A percentile compares a stretch with the other conserved stretches of the same genome.
These are phyloP conservation scores for Pygoscelis adeliae DNA, from an alignment of 2,113 vertebrate species.

Conservation along the genomic window DNA sequence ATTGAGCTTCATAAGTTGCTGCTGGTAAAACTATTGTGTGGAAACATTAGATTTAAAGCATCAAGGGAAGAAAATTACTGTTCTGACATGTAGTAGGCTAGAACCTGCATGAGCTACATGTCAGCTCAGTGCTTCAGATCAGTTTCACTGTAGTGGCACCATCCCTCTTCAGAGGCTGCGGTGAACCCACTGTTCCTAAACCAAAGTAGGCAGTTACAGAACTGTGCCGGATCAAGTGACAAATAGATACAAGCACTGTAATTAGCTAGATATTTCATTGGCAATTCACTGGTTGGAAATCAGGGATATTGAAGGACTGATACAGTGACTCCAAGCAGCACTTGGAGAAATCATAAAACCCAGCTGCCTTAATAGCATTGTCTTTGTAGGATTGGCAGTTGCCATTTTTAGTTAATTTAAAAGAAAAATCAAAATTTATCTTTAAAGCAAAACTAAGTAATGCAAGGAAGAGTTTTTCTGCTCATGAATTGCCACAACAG, in stretches of 20 bases:
- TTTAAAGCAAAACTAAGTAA: background rate
- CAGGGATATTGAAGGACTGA: background rate
- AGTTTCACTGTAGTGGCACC: background rate
- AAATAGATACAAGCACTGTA: background rate
- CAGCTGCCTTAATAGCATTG: background rate
- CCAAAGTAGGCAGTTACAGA: background rate
- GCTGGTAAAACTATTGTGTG: background rate
- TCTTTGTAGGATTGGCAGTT: background rate
- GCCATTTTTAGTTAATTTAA: background rate
- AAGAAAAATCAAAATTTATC: background rate
- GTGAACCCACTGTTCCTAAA: background rate
- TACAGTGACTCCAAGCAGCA: background rate
- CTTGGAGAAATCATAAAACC: background rate
- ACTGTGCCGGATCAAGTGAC: background rate
- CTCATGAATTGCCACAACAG: background rate
- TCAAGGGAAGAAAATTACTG: background rate
- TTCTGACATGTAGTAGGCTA: background rate
- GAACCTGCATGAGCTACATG: background rate
- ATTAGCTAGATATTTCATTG: background rate
- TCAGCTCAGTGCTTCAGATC: background rate
- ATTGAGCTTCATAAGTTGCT: background rate
- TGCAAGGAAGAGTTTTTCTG: background rate
- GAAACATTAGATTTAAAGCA: background rate
- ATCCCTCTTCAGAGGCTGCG: background rate
- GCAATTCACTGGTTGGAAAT: background rate